Percentiles rank a stretch among this genome's conserved stretches.
phyloP scores from a whole-genome alignment of 2,113 vertebrate species.

The Urocolius indicus region DNA sequence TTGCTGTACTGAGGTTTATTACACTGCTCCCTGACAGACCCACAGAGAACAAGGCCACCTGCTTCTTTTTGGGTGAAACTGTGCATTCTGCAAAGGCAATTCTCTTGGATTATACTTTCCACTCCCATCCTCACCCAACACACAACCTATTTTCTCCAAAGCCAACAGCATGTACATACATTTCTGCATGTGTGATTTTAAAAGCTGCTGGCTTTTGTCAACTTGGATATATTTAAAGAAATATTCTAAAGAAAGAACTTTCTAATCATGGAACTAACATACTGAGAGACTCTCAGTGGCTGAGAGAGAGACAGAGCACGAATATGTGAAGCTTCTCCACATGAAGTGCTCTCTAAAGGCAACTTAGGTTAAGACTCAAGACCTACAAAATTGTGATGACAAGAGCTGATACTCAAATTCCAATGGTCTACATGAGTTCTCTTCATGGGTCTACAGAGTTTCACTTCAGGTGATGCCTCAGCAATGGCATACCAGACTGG shows the following conservation, averaged over 20 bases:
- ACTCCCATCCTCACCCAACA: background rate
- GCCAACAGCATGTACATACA: background rate
- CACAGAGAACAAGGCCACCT: background rate
- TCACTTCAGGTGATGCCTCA: background rate
- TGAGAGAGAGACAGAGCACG: background rate
- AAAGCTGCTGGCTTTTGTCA: background rate
- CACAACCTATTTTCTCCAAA: background rate
- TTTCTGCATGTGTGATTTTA: background rate
- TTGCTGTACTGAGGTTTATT: background rate
- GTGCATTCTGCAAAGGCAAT: background rate
- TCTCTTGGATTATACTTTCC: background rate
- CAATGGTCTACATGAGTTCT: background rate
- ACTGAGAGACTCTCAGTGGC: background rate
- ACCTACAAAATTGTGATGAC: background rate
- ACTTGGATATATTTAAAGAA: background rate
- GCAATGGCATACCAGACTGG: background rate
- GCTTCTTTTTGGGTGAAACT: background rate
- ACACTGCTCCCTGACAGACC: background rate
- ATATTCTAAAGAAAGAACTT: background rate
- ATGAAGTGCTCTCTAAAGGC: background rate
- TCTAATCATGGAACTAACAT: background rate
- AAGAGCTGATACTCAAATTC: background rate
- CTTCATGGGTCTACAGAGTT: background rate
- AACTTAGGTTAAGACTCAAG: background rate
- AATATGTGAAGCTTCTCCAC: background rate